Percentiles rank a stretch among this genome's conserved stretches.
phyloP scores from a whole-genome alignment of 2,797 vertebrate genomes.

The Lophius americanus region DNA sequence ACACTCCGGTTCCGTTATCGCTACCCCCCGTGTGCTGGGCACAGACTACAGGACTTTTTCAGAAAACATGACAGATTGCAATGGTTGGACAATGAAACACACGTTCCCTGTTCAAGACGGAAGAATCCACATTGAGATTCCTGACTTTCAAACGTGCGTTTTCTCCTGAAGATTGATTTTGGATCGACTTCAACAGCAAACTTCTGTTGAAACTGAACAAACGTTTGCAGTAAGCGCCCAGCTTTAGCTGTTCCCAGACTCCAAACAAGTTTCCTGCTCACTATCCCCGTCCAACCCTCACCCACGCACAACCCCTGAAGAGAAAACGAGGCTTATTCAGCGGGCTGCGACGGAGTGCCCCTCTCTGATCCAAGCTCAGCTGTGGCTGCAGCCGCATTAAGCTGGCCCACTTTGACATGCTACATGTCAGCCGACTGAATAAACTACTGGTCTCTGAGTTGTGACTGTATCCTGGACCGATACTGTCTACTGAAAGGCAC shows the following conservation, averaged over 20 bases:
- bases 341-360: conserved; percentile 42
- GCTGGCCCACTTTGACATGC: conserved; percentile 19
- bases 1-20: conserved; percentile 35
- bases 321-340: conserved; percentile 64
- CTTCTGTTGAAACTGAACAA: conserved; percentile 36
- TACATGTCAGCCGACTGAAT: conserved; percentile 55
- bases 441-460: conserved; percentile 48
- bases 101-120: conserved; percentile 20
- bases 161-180: conserved; percentile 32
- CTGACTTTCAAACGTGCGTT: conserved; percentile 27
- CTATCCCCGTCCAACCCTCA: conserved; percentile 38
- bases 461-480: conserved; percentile 50
- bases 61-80: conserved; percentile 12
- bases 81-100: conserved; percentile 38
- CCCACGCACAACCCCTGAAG: conserved; percentile 49
- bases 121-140: conserved; percentile 43
- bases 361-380: conserved; percentile 44
- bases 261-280: conserved; percentile 75
- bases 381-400: conserved; percentile 26
- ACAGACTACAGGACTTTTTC: conserved; percentile 62
- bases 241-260: conserved; percentile 80
- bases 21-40: conserved; percentile 64
- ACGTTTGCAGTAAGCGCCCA: conserved; percentile 68
- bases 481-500: conserved; percentile 60
- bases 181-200: conserved; percentile 47